Evolutionary conservation across 2,797 vertebrate species (phyloP), one percentile per base, ranked within the genome.

Genomic region (Lacerta agilis): DNA sequence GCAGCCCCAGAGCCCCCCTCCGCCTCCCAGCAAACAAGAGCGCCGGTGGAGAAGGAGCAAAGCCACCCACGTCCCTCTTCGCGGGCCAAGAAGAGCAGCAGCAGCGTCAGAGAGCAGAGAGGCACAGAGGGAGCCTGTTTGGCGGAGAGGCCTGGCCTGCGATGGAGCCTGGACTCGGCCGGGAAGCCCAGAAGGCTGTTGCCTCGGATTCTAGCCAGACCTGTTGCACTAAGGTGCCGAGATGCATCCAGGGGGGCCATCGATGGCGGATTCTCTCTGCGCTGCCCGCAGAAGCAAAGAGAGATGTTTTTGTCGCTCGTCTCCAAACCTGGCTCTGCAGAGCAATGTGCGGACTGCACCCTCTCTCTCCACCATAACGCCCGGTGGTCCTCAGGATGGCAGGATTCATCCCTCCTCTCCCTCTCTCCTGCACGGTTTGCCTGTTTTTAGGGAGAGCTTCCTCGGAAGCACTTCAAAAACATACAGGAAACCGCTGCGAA

Each of bases 311-410:
- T 1, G 20, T 23, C 5, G 61, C 61, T 23, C 5, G 20, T 7
- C 61, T 61, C 61, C 61, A 61, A 61, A 7, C 67, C 29, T 15
- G 10, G 29, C 25, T 29, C 20, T n/a, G 71, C 17, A 73, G 3
- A 0, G 71, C 33, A 20, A 17, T 33, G 6, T 10, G 3, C 0
- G 11, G 1, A 13, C 3, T 55, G 4, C 3, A 1, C 13, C 4
- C 0, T 11, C 69, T 1, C 0, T 11, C 69, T 1, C 67, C 9
- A 9, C 4, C 9, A 10, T 13, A 5, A 33, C 1, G 6, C 33
- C 61, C 20, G 18, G 15, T 17, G n/a, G 36, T 8, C 15, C 69
- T n/a, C 29, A 33, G 3, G 4, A 13, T n/a, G 15, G 69, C 29
- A 15, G 4, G n/a, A 33, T 71, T 71, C 15, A 11, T 33, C 11